Evolutionary conservation across 2,113 vertebrate species (phyloP), one percentile per base, ranked within the genome.

Genomic region (Caretta caretta): DNA sequence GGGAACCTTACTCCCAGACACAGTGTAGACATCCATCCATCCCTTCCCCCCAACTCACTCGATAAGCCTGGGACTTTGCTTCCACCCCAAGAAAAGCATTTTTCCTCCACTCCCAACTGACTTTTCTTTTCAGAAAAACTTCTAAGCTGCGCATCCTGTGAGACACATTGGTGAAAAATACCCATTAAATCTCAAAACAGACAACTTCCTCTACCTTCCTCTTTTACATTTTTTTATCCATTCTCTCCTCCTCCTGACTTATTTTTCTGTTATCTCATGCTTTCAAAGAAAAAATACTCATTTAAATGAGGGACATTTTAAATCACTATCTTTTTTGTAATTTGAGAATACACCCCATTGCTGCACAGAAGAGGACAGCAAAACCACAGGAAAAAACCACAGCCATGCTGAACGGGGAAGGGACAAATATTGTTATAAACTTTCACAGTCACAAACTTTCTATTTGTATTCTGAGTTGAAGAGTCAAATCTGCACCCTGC

Each of bases 151-250:
- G 8, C 25, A 91, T 81, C 19, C 35, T 79, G 24, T 54, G 90
- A 92, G 56, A 92, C 31, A 27, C 75, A 25, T 3, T 89, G 42
- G 59, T 76, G 5, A 87, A 91, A 94, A 24, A 75, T 1, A 1
- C 20, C 78, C 4, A 48, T 13, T 13, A 62, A n/a, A 83, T 46
- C 16, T 54, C 57, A 20, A 38, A 54, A 53, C 7, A 87, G 31
- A 86, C 80, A 94, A 87, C 1, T 3, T 0, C 6, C 5, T 4
- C 0, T 69, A 69, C 65, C 65, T 17, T 20, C 0, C 11, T 78
- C 8, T 78, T 49, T 10, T 69, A 46, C 2, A 14, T 35, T 84
- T 72, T 84, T 62, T 1, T 82, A 78, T 19, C 19, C 35, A 20
- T 10, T 72, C 1, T 93, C 56, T 83, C 78, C 9, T 80, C 22